These are phyloP conservation scores for Caenorhabditis sp. DNA, from an alignment of 2,888 invertebrate genomes.

Conservation along the genomic window DNA sequence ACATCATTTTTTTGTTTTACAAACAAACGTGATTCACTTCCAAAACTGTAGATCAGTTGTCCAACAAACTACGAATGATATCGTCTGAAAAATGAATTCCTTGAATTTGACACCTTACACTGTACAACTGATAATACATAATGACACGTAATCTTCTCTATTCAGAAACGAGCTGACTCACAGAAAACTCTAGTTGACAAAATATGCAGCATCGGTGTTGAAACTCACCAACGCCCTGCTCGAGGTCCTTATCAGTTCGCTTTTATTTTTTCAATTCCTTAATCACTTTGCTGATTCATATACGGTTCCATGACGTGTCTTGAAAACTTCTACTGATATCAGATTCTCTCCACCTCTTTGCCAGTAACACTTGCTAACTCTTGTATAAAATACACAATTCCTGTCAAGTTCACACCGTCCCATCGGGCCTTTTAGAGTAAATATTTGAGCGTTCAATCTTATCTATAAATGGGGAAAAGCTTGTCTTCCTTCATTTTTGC, in stretches of 20 bases:
- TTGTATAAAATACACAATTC: constrained; percentile 43
- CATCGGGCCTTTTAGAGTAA: constrained; percentile 29
- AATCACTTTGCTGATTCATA: constrained; percentile 46
- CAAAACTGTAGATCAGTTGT: not conserved
- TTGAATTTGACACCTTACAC: constrained; percentile 12
- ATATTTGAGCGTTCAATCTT: constrained; percentile 62
- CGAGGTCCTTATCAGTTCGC: constrained; percentile 35
- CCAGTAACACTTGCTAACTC: not conserved
- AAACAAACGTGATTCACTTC: constrained; percentile 40
- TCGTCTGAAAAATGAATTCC: constrained; percentile 32
- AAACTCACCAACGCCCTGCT: constrained; percentile 43
- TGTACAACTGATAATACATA: constrained; percentile 26
- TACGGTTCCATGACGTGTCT: constrained; percentile 48
- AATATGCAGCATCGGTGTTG: not conserved
- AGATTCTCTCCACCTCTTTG: constrained; percentile 15
- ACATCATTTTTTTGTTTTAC: constrained; percentile 38
- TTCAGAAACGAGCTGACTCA: constrained; percentile 36
- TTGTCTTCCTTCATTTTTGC: constrained; percentile 27
- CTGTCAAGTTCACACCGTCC: constrained; percentile 56
- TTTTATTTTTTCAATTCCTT: constrained; percentile 15
- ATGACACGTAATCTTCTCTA: constrained; percentile 23
- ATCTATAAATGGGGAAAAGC: constrained; percentile 48
- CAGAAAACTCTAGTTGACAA: constrained; percentile 13
- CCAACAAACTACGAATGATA: constrained; percentile 51
- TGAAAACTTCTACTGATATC: constrained; percentile 35